Evolutionary conservation across 2,113 vertebrate genomes (phyloP), one percentile per base, ranked within the genome.

Genomic region (Ahaetulla prasina): DNA sequence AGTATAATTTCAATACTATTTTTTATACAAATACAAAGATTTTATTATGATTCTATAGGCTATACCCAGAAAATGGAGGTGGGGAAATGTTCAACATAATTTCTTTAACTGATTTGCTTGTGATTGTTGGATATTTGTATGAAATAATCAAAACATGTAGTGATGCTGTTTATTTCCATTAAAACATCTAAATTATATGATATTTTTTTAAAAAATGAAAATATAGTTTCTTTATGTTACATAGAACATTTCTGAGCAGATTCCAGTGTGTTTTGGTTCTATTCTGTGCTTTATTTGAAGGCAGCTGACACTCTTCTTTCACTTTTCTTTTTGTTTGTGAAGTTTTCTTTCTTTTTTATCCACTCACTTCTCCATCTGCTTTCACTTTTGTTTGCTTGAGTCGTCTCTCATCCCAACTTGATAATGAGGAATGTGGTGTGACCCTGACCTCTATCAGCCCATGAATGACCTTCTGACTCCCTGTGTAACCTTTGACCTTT

Each of bases 351-450:
- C 39, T 97, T 96, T 98, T 97, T 97, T 97, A 97, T 98, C 98
- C 98, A 96, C 97, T 97, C 97, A 98, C 97, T 98, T 98, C 97
- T 98, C 98, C 99, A 99, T 99, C 99, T 99, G 98, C 99, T 99
- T 99, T 99, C 98, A 98, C 99, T 99, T 99, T 99, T 99, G 99
- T 99, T 99, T 99, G 98, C 98, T 98, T 97, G 96, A 98, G 98
- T 98, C 97, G 98, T 98, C 98, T 99, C 98, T 98, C 98, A 98
- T 99, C 99, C 98, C 98, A 99, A 99, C 98, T 99, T 99, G 99
- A 99, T 99, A 99, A 99, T 99, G 99, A 99, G 99, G 99, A 99
- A 99, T 99, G 99, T 97, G 96, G 98, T 99, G 99, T 99, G 98
- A 99, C 99, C 99, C 99, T 99, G 99, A 99, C 99, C 99, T 99